phyloP scores from a whole-genome alignment of 2,888 invertebrate species.

The Nomada fabriciana region DNA sequence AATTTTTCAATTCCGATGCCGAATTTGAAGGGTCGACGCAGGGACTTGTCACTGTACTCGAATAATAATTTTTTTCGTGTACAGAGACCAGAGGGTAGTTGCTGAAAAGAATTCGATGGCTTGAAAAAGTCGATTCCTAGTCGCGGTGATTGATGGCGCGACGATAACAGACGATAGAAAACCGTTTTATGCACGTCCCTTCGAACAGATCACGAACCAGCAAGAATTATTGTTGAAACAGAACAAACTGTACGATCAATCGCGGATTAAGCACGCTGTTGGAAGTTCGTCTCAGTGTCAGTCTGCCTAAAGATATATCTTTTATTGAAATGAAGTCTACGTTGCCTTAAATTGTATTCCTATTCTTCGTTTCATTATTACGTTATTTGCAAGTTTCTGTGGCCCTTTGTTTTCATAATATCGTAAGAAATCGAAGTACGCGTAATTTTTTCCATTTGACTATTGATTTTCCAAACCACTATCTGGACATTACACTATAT shows the following conservation, averaged over 20 bases:
- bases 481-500: no score
- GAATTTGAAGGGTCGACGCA: no score
- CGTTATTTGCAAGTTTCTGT: no score
- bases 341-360: no score
- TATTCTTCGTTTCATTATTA: no score
- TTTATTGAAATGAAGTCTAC: no score
- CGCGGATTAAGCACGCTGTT: neutral
- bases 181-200: conserved; percentile 15
- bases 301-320: no score
- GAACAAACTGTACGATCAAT: conserved; percentile 14
- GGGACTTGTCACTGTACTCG: neutral
- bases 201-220: conserved; percentile 2
- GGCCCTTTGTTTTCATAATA: no score
- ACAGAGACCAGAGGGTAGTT: neutral
- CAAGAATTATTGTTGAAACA: conserved; percentile 9
- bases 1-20: no score
- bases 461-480: no score
- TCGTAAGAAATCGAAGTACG: no score
- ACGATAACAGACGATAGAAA: conserved; percentile 37
- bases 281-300: neutral
- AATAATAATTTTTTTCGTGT: conserved; percentile 8
- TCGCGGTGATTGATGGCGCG: conserved; percentile 40
- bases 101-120: neutral
- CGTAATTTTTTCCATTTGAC: no score
- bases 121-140: conserved; percentile 34